A percentile compares a stretch with the other conserved stretches of the same genome.
phyloP scores from a whole-genome alignment of 2,797 vertebrate species.

The Molothrus ater region DNA sequence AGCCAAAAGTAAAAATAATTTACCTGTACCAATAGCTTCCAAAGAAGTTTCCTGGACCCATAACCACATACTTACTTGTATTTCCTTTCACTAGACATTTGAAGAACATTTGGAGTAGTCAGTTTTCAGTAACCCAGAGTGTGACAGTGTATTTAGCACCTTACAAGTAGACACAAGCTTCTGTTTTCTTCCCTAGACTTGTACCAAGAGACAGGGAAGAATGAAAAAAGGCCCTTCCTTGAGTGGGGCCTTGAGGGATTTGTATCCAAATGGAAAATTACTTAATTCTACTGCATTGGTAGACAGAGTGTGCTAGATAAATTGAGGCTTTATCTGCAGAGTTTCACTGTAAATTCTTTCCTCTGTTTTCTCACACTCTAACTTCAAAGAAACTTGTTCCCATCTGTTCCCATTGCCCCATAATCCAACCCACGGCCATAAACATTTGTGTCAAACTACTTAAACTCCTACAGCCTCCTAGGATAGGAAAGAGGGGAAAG shows the following conservation, averaged over 20 bases:
- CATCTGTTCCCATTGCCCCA: not conserved
- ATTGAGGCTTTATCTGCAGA: not conserved
- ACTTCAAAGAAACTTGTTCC: not conserved
- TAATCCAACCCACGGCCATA: not conserved
- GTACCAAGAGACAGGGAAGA: not conserved
- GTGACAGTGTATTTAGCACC: not conserved
- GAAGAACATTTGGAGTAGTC: not conserved
- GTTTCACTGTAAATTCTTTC: not conserved
- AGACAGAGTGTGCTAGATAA: not conserved
- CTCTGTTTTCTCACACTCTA: not conserved
- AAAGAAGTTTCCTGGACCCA: conserved; percentile 42
- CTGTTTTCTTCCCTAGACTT: not conserved
- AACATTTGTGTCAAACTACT: not conserved
- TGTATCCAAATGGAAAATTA: conserved; percentile 22
- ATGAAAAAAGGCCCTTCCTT: not conserved
- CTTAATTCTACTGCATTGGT: not conserved
- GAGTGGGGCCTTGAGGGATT: not conserved
- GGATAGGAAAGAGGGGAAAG: not conserved
- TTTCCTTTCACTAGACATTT: conserved; percentile 36
- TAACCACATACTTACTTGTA: conserved; percentile 37
- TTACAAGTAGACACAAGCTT: not conserved
- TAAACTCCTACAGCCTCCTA: not conserved
- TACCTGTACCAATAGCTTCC: conserved; percentile 38
- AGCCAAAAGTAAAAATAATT: conserved; percentile 65
- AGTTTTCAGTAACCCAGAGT: not conserved